These are phyloP conservation scores for Syritta pipiens DNA, from an alignment of 2,888 invertebrate genomes.

Conservation along the genomic window DNA sequence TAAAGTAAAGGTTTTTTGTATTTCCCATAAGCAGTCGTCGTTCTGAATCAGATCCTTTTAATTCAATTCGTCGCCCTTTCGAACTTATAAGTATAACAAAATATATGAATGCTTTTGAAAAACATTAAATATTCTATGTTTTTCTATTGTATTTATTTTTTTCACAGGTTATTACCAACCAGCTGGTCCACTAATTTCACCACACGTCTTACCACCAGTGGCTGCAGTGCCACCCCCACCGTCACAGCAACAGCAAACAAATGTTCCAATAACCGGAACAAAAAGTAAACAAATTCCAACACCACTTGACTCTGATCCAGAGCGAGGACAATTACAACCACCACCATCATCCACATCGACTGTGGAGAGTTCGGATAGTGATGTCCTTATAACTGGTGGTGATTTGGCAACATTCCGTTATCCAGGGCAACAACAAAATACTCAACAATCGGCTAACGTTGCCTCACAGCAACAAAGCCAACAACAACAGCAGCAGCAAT, in stretches of 20 bases:
- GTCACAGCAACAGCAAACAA: slow-evolving; percentile 70
- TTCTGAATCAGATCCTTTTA: no score
- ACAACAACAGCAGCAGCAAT: slow-evolving; percentile 75
- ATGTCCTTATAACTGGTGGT: slow-evolving; percentile 75
- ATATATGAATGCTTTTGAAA: no score
- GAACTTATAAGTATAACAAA: no score
- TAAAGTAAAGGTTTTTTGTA: no score
- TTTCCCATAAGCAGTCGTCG: no score
- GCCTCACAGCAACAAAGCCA: slow-evolving; percentile 72
- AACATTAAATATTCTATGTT: not conserved
- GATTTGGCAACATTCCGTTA: slow-evolving; percentile 76
- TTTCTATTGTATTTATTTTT: slow-evolving; percentile 41
- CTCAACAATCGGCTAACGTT: slow-evolving; percentile 65
- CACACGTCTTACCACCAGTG: slow-evolving; percentile 82
- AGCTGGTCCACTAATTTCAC: slow-evolving; percentile 92
- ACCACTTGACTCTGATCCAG: slow-evolving; percentile 78
- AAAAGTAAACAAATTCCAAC: slow-evolving; percentile 75
- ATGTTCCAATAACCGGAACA: slow-evolving; percentile 10
- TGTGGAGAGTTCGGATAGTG: slow-evolving; percentile 74
- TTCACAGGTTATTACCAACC: slow-evolving; percentile 93
- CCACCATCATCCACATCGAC: slow-evolving; percentile 75
- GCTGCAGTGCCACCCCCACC: slow-evolving; percentile 74
- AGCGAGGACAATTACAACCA: slow-evolving; percentile 77
- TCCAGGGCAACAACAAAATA: slow-evolving; percentile 71
- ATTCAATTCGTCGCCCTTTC: no score